These are phyloP conservation scores for Agrilus biguttatus DNA, from an alignment of 2,888 invertebrate genomes.

Conservation along the genomic window DNA sequence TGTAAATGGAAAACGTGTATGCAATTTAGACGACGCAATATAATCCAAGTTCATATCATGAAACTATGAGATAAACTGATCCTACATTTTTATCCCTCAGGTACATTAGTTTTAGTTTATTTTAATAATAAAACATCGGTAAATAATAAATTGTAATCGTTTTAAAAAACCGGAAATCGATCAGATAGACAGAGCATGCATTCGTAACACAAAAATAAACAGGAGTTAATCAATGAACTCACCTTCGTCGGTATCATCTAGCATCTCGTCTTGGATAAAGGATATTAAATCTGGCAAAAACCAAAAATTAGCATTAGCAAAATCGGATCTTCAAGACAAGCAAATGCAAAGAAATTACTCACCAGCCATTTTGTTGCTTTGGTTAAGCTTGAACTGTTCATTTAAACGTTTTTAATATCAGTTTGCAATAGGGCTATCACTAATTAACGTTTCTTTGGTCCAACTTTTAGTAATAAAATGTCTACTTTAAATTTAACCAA, in stretches of 20 bases:
- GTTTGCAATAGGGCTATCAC: too few species aligned
- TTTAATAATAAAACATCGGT: background rate
- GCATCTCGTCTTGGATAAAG: conserved; percentile 23
- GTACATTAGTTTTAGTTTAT: background rate
- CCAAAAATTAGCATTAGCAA: conserved; percentile 4
- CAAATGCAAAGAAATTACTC: conserved; percentile 17
- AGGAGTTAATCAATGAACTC: conserved; percentile 13
- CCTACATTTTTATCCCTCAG: background rate
- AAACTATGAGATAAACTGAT: background rate
- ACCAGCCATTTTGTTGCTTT: conserved; percentile 34
- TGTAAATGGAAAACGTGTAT: conserved; percentile 2
- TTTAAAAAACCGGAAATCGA: background rate
- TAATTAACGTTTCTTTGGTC: too few species aligned
- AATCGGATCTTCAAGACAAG: conserved; percentile 4
- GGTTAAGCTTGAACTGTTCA: conserved; percentile 12
- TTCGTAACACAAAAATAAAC: conserved; percentile 8
- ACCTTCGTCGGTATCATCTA: conserved; percentile 30
- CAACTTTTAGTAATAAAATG: too few species aligned
- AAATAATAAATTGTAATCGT: background rate
- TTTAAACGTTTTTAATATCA: too few species aligned
- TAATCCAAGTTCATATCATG: background rate
- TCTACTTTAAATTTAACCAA: too few species aligned
- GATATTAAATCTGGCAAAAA: conserved; percentile 25
- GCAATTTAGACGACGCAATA: background rate
- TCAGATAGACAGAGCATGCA: background rate